Percentiles rank a stretch among this genome's conserved stretches.
Conservation (phyloP, 2,113 vertebrate species). For the Triplophysa dalaica region DNA sequence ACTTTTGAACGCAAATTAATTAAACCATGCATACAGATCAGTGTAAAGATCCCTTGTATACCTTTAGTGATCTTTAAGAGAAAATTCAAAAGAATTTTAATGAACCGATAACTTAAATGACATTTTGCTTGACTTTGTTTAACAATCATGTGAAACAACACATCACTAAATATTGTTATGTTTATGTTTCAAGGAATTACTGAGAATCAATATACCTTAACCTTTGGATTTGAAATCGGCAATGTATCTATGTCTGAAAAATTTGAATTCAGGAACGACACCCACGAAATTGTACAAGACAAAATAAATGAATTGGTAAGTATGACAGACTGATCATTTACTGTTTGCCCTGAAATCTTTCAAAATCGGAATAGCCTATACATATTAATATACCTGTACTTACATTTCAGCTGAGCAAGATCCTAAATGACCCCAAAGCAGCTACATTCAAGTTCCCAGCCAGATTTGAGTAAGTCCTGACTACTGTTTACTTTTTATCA, state of each 20-base stretch:
- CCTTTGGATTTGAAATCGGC: constrained; percentile 33
- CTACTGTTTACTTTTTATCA: not conserved
- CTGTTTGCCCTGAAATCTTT: not conserved
- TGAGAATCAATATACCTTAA: not conserved
- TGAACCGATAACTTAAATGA: no score
- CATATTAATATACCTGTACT: not conserved
- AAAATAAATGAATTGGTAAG: constrained; percentile 18
- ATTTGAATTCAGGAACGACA: constrained; percentile 21
- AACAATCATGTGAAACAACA: not conserved
- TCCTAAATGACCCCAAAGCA: not conserved
- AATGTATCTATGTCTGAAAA: constrained; percentile 19
- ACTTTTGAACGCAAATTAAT: no score
- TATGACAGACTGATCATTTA: not conserved
- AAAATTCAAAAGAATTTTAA: no score
- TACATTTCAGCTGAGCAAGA: not conserved
- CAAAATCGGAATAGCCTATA: not conserved
- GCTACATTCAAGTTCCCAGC: not conserved
- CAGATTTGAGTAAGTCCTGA: constrained; percentile 2
- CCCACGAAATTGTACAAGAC: constrained; percentile 6
- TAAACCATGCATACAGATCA: no score
- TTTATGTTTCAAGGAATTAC: constrained; percentile 20
- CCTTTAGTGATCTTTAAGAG: no score
- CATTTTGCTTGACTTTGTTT: no score
- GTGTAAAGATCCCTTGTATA: no score
- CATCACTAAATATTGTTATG: not conserved